phyloP scores from a whole-genome alignment of 2,888 invertebrate species.

The Rugalucina vietnamica region DNA sequence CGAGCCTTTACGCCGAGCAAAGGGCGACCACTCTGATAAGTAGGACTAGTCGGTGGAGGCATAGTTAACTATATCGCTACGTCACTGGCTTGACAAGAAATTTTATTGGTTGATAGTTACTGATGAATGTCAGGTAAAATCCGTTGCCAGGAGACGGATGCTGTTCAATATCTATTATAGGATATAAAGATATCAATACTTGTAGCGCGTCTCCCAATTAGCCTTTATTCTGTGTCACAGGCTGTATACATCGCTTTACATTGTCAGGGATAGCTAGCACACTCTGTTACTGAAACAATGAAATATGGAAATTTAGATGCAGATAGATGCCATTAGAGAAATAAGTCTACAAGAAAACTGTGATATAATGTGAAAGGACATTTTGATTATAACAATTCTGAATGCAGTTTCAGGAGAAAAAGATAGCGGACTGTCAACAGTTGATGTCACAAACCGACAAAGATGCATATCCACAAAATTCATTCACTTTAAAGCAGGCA shows the following conservation, averaged over 20 bases:
- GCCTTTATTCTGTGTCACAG: neutral
- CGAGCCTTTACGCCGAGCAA: constrained; percentile 59
- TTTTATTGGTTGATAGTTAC: constrained; percentile 49
- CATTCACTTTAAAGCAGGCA: too few relatives aligned
- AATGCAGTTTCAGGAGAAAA: too few relatives aligned
- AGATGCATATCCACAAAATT: too few relatives aligned
- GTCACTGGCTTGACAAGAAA: constrained; percentile 44
- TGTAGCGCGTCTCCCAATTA: neutral
- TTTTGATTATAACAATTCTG: too few relatives aligned
- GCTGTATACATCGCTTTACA: neutral
- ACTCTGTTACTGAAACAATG: too few relatives aligned
- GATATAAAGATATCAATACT: neutral
- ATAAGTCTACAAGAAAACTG: too few relatives aligned
- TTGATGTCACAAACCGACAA: too few relatives aligned
- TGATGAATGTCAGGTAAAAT: constrained; percentile 42
- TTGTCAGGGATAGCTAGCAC: neutral
- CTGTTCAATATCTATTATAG: constrained; percentile 13
- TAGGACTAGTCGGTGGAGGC: constrained; percentile 62
- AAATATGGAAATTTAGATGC: too few relatives aligned
- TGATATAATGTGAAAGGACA: too few relatives aligned
- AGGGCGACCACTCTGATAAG: constrained; percentile 57
- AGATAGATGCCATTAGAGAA: too few relatives aligned
- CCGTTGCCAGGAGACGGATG: constrained; percentile 51
- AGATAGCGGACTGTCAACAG: too few relatives aligned
- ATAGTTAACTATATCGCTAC: constrained; percentile 39